A percentile compares a stretch with the other conserved stretches of the same genome.
phyloP scores from a whole-genome alignment of 2,888 invertebrate species.

The Aleiodes alternator region DNA sequence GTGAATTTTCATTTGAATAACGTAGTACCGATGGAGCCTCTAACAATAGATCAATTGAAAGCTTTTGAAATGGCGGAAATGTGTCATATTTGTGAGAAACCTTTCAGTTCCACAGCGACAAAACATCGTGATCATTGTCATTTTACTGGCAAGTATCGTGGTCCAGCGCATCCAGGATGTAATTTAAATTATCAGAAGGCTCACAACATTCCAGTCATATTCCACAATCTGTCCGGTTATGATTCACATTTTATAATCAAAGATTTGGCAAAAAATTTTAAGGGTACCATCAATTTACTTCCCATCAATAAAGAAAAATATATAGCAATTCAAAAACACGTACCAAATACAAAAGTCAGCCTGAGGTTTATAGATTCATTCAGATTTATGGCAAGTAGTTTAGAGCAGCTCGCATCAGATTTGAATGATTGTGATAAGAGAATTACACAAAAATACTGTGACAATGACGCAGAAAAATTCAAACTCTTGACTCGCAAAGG shows the following conservation, averaged over 20 bases:
- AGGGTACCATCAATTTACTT: conserved; percentile 53
- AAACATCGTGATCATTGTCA: conserved; percentile 54
- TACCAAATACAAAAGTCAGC: not conserved
- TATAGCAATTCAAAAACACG: not conserved
- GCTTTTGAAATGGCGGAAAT: conserved; percentile 29
- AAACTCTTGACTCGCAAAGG: no score
- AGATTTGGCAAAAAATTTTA: conserved; percentile 52
- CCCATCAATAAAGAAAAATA: conserved; percentile 57
- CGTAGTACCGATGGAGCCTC: conserved; percentile 34
- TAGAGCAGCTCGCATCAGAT: conserved; percentile 60
- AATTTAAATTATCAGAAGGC: conserved; percentile 57
- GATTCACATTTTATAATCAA: conserved; percentile 60
- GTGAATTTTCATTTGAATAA: not conserved
- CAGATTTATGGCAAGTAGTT: conserved; percentile 48
- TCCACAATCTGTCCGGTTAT: conserved; percentile 61
- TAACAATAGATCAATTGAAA: conserved; percentile 34
- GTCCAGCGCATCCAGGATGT: conserved; percentile 57
- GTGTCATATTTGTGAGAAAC: conserved; percentile 54
- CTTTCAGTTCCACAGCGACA: conserved; percentile 38
- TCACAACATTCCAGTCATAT: conserved; percentile 56
- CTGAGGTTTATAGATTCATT: not conserved
- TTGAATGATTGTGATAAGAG: conserved; percentile 19
- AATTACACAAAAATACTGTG: no score
- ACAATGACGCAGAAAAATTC: no score
- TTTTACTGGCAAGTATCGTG: conserved; percentile 51